Evolutionary conservation across 2,888 invertebrate species (phyloP).

Genomic region (Salticus scenicus): DNA sequence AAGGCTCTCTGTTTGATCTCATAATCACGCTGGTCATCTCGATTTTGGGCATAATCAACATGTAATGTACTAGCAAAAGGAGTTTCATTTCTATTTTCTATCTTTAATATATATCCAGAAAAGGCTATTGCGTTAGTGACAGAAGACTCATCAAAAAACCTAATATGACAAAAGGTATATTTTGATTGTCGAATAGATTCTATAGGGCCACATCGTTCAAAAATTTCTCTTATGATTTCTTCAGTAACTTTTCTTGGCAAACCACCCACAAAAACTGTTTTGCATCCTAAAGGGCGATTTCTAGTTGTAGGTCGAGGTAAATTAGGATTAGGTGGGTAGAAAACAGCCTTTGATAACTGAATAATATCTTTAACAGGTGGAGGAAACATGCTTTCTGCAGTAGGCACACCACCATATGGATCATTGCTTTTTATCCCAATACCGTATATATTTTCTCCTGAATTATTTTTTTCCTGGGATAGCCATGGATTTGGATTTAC

Average conservation of each 20-base stretch:
- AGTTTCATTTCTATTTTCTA: conserved; percentile 78
- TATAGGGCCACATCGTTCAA: conserved; percentile 92
- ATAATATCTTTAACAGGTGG: conserved; percentile 83
- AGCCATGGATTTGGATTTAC: conserved; percentile 50
- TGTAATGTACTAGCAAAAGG: conserved; percentile 90
- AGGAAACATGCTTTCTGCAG: no score
- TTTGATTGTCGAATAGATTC: conserved; percentile 91
- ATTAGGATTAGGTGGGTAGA: conserved; percentile 90
- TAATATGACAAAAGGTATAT: conserved; percentile 96
- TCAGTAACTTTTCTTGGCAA: conserved; percentile 93
- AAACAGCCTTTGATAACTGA: conserved; percentile 87
- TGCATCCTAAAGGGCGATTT: conserved; percentile 91
- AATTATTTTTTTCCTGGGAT: conserved; percentile 73
- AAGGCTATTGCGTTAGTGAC: conserved; percentile 92
- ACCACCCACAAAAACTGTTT: conserved; percentile 95
- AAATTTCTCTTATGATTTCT: conserved; percentile 90
- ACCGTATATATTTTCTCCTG: conserved; percentile 60
- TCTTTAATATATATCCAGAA: conserved; percentile 80
- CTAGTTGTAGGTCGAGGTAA: conserved; percentile 89
- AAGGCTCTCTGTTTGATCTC: conserved; percentile 88
- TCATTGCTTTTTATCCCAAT: no score
- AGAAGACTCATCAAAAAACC: conserved; percentile 89
- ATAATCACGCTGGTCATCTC: conserved; percentile 96
- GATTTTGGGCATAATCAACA: conserved; percentile 94
- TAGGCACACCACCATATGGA: no score